Base-by-base conservation (phyloP, 2,888 invertebrate genomes). In the Cylloceria caligata region DNA sequence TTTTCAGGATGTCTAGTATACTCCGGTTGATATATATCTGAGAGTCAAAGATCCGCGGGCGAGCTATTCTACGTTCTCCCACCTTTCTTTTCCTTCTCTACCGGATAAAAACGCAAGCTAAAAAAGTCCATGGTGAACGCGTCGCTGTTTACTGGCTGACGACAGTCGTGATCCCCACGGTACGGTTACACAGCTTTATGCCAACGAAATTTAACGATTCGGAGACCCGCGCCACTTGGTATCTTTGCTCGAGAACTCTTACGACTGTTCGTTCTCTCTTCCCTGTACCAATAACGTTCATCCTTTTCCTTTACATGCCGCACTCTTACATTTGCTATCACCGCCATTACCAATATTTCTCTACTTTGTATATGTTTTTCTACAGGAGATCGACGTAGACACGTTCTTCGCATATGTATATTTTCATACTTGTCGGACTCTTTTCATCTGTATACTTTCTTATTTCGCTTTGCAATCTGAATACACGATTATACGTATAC, bases 121-220 rank as follows among this genome's bases (percentile, higher is more conserved):
- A 89, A 89, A 88, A 89, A 86, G 88, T 84, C 85, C 87, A 86
- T 88, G 85, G 85, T 88, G 86, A 86, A 88, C 85, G 88, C 86
- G 84, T 81, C 81, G 85, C 39, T 62, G 72, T 19, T 45, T 9
- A 27, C 2, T 64, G 52, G 34, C 36, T 52, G 42, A 69, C 77
- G n/a, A n/a, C n/a, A n/a, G n/a, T n/a, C n/a, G n/a, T n/a, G n/a
- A n/a, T n/a, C n/a, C n/a, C n/a, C n/a, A n/a, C n/a, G n/a, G n/a
- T n/a, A n/a, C n/a, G n/a, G n/a, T n/a, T n/a, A n/a, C n/a, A n/a
- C n/a, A n/a, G n/a, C n/a, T n/a, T n/a, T n/a, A n/a, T n/a, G n/a
- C n/a, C n/a, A 36, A 52, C 68, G 68, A 52, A 65, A 68, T 68
- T 49, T 13, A 49, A 19, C 67, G 67, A 67, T 67, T 45, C 24